Percentiles rank a stretch among this genome's conserved stretches.
phyloP scores from a whole-genome alignment of 2,113 vertebrate species.

The Xyliphius kryptos region DNA sequence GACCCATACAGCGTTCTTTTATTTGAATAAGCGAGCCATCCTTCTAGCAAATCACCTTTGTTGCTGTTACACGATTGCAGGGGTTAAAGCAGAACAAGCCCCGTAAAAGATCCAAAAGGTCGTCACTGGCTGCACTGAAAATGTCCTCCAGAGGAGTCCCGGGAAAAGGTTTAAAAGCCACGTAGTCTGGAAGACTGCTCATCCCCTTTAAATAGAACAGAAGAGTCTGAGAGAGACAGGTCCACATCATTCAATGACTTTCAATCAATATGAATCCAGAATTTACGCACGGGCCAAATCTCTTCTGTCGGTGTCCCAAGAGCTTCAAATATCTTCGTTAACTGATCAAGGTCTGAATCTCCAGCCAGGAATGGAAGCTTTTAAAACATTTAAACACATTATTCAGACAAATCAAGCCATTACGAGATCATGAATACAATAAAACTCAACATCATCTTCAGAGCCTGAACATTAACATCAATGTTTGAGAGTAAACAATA shows the following conservation, averaged over 20 bases:
- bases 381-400: neutral
- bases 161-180: conserved; percentile 89
- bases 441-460: too few species aligned
- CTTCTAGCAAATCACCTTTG: conserved; percentile 68
- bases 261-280: neutral
- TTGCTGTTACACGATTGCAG: conserved; percentile 75
- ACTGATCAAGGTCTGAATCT: conserved; percentile 93
- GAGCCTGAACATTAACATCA: too few species aligned
- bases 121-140: conserved; percentile 92
- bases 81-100: conserved; percentile 90
- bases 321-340: conserved; percentile 95
- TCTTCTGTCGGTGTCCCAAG: conserved; percentile 92
- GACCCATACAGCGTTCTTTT: too few species aligned
- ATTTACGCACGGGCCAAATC: conserved; percentile 82
- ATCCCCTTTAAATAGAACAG: conserved; percentile 71
- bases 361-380: conserved; percentile 94
- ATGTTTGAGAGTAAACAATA: too few species aligned
- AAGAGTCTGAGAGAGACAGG: neutral
- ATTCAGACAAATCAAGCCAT: neutral
- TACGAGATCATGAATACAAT: too few species aligned
- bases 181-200: conserved; percentile 87
- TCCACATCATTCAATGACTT: conserved; percentile 8
- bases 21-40: neutral
- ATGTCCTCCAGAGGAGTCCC: conserved; percentile 90
- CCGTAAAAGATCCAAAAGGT: conserved; percentile 82